phyloP scores from a whole-genome alignment of 2,113 vertebrate species.

The Eonycteris spelaea region DNA sequence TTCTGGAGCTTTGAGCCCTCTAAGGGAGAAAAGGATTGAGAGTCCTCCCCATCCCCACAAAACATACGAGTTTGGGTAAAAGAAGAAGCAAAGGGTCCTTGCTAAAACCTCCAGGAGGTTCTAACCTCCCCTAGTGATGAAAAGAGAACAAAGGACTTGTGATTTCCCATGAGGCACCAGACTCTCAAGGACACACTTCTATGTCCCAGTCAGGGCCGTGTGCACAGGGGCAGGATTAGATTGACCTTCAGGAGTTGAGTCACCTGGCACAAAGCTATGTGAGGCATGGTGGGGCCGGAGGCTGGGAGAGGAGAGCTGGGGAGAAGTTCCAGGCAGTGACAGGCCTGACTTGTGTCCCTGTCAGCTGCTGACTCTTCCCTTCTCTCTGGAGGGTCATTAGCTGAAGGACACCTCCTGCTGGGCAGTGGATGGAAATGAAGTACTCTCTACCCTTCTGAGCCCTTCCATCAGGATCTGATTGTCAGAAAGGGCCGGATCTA shows the following conservation, averaged over 20 bases:
- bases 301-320: not conserved
- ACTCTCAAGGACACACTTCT: not conserved
- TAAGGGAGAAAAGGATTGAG: not conserved
- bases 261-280: not conserved
- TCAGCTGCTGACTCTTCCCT: not conserved
- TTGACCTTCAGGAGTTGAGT: not conserved
- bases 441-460: not conserved
- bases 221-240: not conserved
- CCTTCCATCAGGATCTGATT: not conserved
- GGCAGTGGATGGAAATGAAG: not conserved
- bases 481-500: not conserved
- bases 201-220: not conserved
- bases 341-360: not conserved
- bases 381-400: not conserved
- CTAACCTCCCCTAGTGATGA: not conserved
- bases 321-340: not conserved
- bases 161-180: not conserved
- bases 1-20: not conserved
- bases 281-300: not conserved
- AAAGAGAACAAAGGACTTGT: not conserved
- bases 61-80: not conserved
- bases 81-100: not conserved
- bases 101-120: not conserved
- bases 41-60: not conserved
- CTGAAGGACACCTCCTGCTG: slow-evolving; percentile 10